Percentiles rank a stretch among this genome's conserved stretches.
Conservation (phyloP, 1,140 invertebrate genomes). For the Chlorops oryzae region DNA sequence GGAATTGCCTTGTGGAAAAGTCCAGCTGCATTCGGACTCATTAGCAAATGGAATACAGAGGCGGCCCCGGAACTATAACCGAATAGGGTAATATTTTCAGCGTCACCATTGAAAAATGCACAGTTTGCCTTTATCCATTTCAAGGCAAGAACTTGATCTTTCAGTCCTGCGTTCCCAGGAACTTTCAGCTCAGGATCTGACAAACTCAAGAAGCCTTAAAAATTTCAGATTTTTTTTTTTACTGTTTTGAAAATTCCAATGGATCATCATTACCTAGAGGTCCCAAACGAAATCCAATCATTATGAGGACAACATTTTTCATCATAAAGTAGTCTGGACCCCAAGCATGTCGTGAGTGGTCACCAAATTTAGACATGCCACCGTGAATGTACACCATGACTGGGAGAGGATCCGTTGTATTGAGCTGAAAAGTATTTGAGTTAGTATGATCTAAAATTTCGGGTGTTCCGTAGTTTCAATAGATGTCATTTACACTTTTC, state of each 20-base stretch:
- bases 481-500: constrained; percentile 32
- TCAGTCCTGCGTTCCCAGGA: constrained; percentile 54
- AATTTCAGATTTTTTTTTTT: too few relatives aligned
- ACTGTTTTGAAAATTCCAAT: not conserved
- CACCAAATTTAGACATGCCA: constrained; percentile 55
- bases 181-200: constrained; percentile 43
- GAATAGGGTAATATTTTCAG: constrained; percentile 41
- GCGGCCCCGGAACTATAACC: constrained; percentile 47
- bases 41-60: constrained; percentile 36
- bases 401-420: constrained; percentile 41
- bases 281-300: constrained; percentile 49
- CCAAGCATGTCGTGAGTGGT: constrained; percentile 29
- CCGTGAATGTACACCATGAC: constrained; percentile 69
- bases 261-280: constrained; percentile 35
- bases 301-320: constrained; percentile 47
- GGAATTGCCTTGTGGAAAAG: constrained; percentile 57
- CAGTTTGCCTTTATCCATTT: constrained; percentile 49
- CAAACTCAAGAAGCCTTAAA: constrained; percentile 56
- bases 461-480: not conserved
- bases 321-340: constrained; percentile 55
- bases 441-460: not conserved
- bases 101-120: constrained; percentile 43
- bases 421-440: constrained; percentile 10
- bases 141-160: constrained; percentile 50
- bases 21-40: constrained; percentile 43